phyloP scores from a whole-genome alignment of 2,797 vertebrate species.

The Eulemur mongoz region DNA sequence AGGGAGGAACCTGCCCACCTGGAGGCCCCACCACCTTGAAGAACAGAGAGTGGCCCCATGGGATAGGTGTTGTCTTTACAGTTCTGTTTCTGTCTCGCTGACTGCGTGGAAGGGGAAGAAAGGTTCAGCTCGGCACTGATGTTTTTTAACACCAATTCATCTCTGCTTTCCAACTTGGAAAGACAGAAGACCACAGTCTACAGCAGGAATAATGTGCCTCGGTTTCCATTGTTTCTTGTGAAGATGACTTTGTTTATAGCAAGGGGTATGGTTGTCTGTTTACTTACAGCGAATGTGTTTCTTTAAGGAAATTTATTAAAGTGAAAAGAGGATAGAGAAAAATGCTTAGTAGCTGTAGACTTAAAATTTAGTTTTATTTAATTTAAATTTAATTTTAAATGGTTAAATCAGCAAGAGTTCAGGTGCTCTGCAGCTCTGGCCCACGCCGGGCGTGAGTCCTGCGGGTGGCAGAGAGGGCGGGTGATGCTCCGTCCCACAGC shows the following conservation, averaged over 20 bases:
- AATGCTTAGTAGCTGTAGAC: neutral
- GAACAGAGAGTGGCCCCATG: neutral
- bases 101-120: neutral
- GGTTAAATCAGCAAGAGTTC: neutral
- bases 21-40: neutral
- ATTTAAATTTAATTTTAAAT: neutral
- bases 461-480: rapidly evolving
- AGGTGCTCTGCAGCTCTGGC: neutral
- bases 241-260: neutral
- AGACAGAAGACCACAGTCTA: neutral
- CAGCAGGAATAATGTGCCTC: neutral
- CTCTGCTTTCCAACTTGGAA: neutral
- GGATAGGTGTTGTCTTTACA: rapidly evolving
- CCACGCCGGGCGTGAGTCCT: rapidly evolving
- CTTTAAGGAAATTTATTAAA: neutral
- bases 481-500: rapidly evolving
- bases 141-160: neutral
- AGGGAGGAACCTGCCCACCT: rapidly evolving
- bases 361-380: neutral
- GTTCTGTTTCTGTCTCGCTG: neutral
- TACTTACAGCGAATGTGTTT: too few species aligned
- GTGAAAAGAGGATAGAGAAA: neutral
- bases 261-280: neutral
- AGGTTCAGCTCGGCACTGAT: rapidly evolving
- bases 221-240: neutral